Conservation (phyloP, 2,113 vertebrate genomes). For the Neotoma lepida region DNA sequence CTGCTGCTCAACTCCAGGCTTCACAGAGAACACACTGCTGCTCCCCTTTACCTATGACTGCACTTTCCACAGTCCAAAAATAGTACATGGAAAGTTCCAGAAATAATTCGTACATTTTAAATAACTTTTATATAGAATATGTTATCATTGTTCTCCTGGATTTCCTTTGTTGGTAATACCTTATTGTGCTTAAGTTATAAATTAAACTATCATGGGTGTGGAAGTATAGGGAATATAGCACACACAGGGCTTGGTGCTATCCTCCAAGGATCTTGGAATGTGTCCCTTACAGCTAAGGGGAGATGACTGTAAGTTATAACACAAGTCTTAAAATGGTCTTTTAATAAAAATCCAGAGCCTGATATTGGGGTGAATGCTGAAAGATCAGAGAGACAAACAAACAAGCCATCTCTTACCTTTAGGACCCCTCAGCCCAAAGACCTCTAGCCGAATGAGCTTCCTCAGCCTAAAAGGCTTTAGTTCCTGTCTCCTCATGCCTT, state of each 20-base stretch:
- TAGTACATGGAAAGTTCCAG: neutral
- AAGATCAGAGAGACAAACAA: no score
- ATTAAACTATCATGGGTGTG: no score
- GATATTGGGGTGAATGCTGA: no score
- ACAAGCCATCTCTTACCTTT: no score
- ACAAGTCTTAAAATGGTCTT: no score
- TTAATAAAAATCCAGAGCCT: no score
- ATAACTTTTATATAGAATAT: neutral
- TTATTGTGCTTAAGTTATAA: neutral
- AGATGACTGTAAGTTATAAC: neutral
- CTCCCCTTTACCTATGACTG: neutral
- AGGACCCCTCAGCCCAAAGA: no score
- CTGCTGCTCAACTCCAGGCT: neutral
- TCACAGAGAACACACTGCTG: neutral
- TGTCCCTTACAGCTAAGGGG: neutral
- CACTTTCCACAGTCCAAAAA: neutral
- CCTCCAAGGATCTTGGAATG: neutral
- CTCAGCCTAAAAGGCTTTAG: no score
- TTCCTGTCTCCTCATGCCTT: no score
- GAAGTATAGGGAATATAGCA: neutral
- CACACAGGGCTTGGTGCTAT: neutral
- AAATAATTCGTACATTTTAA: neutral
- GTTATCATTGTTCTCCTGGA: neutral
- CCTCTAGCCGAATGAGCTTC: no score
- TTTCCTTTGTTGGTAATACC: neutral